Percentiles rank a stretch among this genome's conserved stretches.
Evolutionary conservation across 2,113 vertebrate genomes (phyloP).

Genomic region (Turnix velox): DNA sequence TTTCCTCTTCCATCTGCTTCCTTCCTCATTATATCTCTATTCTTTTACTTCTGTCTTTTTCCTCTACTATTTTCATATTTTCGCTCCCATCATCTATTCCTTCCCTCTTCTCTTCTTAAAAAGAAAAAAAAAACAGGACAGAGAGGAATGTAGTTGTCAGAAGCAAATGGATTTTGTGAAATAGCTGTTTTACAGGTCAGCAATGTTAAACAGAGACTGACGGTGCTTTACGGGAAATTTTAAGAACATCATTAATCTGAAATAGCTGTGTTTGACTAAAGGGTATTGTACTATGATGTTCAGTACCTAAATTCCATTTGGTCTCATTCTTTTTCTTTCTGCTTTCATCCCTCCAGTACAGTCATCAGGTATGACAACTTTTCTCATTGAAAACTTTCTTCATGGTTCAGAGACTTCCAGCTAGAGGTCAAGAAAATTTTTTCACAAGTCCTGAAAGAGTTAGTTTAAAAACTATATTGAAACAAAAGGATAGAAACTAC

Average conservation of each 20-base stretch:
- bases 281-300: background rate
- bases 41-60: background rate
- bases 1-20: background rate
- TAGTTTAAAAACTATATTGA: background rate
- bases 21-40: background rate
- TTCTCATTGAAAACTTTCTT: background rate
- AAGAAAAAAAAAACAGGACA: background rate
- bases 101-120: background rate
- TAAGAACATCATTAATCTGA: slow-evolving; percentile 6
- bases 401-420: background rate
- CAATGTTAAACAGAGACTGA: slow-evolving; percentile 40
- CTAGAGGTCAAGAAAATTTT: background rate
- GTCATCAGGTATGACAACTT: background rate
- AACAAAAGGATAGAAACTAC: background rate
- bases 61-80: background rate
- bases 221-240: background rate
- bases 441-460: background rate
- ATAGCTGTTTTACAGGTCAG: slow-evolving; percentile 54
- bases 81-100: background rate
- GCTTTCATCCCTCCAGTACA: background rate
- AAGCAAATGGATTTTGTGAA: slow-evolving; percentile 45
- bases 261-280: slow-evolving; percentile 22
- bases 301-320: background rate
- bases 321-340: background rate
- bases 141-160: slow-evolving; percentile 1